phyloP scores from a whole-genome alignment of 1,140 invertebrate genomes.

The Lepidurus couesii region DNA sequence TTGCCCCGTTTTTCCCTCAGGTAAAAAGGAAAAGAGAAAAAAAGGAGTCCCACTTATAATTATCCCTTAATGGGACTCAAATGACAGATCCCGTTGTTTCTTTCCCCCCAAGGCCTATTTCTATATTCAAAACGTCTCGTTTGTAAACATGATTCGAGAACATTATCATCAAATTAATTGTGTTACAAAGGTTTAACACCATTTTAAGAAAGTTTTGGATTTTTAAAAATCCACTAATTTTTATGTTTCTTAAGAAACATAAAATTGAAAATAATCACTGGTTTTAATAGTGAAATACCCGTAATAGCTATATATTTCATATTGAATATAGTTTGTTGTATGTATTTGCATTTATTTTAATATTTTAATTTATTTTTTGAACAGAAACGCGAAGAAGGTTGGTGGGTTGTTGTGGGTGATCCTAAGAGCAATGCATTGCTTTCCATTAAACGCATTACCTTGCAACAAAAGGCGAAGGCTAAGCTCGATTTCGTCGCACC shows the following conservation, averaged over 20 bases:
- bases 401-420: constrained; percentile 99
- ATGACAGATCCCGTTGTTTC: background rate
- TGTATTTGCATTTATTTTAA: constrained; percentile 25
- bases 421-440: constrained; percentile 87
- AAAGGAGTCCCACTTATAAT: background rate
- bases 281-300: no score
- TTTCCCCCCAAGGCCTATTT: no score
- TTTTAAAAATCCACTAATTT: no score
- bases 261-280: no score
- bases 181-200: no score
- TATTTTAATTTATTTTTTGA: constrained; percentile 42
- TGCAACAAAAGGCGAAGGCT: constrained; percentile 89
- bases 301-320: no score
- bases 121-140: no score
- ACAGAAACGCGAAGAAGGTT: constrained; percentile 95
- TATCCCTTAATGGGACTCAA: background rate
- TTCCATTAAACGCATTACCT: constrained; percentile 90
- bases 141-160: no score
- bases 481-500: constrained; percentile 94
- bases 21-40: constrained; percentile 46
- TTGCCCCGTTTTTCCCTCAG: constrained; percentile 96
- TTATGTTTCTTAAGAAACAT: no score
- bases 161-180: no score
- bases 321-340: no score
- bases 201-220: no score